A percentile compares a stretch with the other conserved stretches of the same genome.
Evolutionary conservation across 2,888 invertebrate species (phyloP).

Genomic region (Acanthoscelides obtectus): DNA sequence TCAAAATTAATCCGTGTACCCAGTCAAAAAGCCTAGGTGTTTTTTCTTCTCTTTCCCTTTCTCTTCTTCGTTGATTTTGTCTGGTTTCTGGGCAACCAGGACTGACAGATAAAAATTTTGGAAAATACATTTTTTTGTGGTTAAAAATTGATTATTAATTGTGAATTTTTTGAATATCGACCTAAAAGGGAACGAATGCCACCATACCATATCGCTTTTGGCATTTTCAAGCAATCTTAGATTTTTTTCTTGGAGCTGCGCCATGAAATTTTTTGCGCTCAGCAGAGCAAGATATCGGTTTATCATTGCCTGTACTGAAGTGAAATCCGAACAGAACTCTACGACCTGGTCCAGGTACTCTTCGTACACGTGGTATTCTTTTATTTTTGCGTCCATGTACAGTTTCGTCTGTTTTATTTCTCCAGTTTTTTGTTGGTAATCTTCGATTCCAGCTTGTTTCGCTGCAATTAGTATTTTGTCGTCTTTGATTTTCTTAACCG

Average conservation of each 20-base stretch:
- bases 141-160: too few relatives aligned
- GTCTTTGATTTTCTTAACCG: slow-evolving; percentile 54
- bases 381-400: slow-evolving; percentile 53
- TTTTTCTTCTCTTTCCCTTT: too few relatives aligned
- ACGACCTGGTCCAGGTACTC: slow-evolving; percentile 58
- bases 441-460: slow-evolving; percentile 48
- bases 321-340: slow-evolving; percentile 53
- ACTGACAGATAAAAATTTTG: too few relatives aligned
- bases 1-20: too few relatives aligned
- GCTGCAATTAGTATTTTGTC: slow-evolving; percentile 51
- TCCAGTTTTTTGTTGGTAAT: slow-evolving; percentile 7
- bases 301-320: slow-evolving; percentile 57
- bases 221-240: slow-evolving; percentile 52
- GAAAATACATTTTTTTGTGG: too few relatives aligned
- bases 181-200: background rate
- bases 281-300: slow-evolving; percentile 60
- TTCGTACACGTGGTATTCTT: slow-evolving; percentile 57
- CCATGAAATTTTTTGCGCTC: slow-evolving; percentile 55
- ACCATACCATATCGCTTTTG: slow-evolving; percentile 50
- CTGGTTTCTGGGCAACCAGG: too few relatives aligned
- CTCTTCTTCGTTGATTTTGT: too few relatives aligned
- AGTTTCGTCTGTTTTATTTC: slow-evolving; percentile 16
- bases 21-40: too few relatives aligned
- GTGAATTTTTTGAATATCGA: too few relatives aligned
- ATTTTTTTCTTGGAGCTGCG: slow-evolving; percentile 54